Evolutionary conservation across 2,113 vertebrate genomes (phyloP).

Genomic region (Centropus unirufus): DNA sequence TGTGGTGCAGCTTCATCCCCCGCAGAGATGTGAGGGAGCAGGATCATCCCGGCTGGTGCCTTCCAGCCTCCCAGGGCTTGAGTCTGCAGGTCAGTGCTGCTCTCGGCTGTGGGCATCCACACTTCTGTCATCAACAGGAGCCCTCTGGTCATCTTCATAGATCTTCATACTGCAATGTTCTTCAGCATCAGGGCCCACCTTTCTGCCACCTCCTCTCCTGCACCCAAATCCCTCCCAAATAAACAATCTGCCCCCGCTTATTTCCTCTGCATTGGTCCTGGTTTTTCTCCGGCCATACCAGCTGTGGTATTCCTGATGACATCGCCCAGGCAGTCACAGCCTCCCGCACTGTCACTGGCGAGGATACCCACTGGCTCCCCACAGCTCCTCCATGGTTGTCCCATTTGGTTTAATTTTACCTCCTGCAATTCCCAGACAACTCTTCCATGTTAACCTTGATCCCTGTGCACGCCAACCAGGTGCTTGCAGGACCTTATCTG

Average conservation of each 20-base stretch:
- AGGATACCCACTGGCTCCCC: background rate
- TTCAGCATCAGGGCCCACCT: background rate
- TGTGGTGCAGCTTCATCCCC: background rate
- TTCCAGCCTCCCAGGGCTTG: background rate
- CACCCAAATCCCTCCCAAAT: background rate
- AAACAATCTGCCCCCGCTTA: background rate
- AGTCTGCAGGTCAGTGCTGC: background rate
- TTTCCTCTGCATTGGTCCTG: background rate
- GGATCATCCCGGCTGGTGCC: background rate
- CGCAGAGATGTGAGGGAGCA: background rate
- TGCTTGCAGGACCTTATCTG: background rate
- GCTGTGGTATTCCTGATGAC: background rate
- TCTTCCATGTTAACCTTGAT: background rate
- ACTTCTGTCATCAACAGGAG: background rate
- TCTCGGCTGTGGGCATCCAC: accelerated
- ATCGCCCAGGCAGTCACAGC: background rate
- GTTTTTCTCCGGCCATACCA: background rate
- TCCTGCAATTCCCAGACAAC: background rate
- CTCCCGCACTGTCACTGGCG: accelerated
- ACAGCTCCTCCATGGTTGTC: accelerated
- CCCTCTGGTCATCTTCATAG: background rate
- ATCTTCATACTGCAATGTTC: background rate
- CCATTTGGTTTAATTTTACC: background rate
- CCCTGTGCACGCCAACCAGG: background rate
- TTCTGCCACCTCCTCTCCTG: background rate